These are phyloP conservation scores for Gonioctena quinquepunctata DNA, from an alignment of 1,140 invertebrate species.

Conservation along the genomic window DNA sequence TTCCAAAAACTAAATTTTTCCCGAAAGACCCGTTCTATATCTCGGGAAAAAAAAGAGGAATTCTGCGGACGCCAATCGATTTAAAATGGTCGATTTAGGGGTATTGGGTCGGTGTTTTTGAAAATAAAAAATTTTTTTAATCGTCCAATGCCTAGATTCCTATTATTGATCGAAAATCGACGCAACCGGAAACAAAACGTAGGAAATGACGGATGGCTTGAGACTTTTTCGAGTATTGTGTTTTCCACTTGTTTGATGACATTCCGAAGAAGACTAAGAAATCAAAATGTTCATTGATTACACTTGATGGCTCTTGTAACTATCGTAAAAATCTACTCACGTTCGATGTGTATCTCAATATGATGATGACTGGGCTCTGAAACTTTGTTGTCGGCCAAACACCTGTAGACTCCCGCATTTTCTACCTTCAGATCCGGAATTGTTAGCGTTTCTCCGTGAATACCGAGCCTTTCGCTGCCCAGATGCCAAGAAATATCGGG, in stretches of 20 bases:
- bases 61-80: no score
- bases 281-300: not conserved
- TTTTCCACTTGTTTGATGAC: no score
- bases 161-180: no score
- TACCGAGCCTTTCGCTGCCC: slow-evolving; percentile 29
- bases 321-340: slow-evolving; percentile 30
- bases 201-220: no score
- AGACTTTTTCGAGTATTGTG: no score
- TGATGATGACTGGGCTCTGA: slow-evolving; percentile 34
- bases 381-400: slow-evolving; percentile 46
- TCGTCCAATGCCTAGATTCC: not conserved
- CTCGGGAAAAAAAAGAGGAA: no score
- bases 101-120: no score
- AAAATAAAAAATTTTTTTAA: not conserved
- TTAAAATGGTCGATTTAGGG: no score
- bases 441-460: slow-evolving; percentile 37
- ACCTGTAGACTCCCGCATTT: slow-evolving; percentile 40
- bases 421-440: slow-evolving; percentile 34
- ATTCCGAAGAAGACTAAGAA: not conserved
- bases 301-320: not conserved
- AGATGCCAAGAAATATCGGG: slow-evolving; percentile 44
- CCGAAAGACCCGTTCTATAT: no score
- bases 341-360: slow-evolving; percentile 39
- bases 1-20: no score
- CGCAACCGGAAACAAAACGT: no score